Base-by-base conservation (phyloP, 2,888 invertebrate species). In the Apotomis capreana region DNA sequence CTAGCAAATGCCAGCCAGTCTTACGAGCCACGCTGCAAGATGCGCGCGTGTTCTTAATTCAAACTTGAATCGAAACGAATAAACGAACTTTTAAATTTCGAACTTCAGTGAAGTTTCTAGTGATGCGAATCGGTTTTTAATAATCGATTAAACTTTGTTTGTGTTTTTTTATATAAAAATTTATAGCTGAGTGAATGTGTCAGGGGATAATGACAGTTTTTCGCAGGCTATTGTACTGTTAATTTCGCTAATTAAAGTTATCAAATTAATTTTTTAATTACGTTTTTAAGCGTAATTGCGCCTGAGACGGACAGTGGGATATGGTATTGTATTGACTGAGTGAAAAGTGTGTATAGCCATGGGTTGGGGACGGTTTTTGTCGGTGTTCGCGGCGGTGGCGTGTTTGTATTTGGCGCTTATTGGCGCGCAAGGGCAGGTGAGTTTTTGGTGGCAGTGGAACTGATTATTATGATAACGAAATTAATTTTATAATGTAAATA, bases 381-480 rank as follows among this genome's bases (percentile, higher is more conserved):
- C 81, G 74, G 79, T 86, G 83, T 84, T 84, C 81, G 84, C 81
- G 71, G 77, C 81, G 68, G 76, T 87, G 70, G 74, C 81, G 57
- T 82, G 82, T 74, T 75, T 84, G 70, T 83, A 79, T 78, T 78
- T 86, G 13, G 79, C 79, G 60, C 76, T 78, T 46, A 81, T 79
- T 55, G 73, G 77, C 15, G 82, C 83, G 12, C 81, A 87, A 13
- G 87, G 89, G 87, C 75, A 87, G 88, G 77, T 62, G 63, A 68
- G 72, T 36, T 68, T 54, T 9, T 40, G 54, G 70, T 9, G 44
- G 10, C 46, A 36, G 60, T 63, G 64, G 49, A 55, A 52, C n/a
- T n/a, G n/a, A 57, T 65, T 59, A 68, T 46, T 0, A 9, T 46
- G 60, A 44, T 46, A n/a, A n/a, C n/a, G n/a, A n/a, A n/a, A n/a